Evolutionary conservation across 1,140 invertebrate species (phyloP), one percentile per base, ranked within the genome.

Genomic region (Hyphantria cunea): DNA sequence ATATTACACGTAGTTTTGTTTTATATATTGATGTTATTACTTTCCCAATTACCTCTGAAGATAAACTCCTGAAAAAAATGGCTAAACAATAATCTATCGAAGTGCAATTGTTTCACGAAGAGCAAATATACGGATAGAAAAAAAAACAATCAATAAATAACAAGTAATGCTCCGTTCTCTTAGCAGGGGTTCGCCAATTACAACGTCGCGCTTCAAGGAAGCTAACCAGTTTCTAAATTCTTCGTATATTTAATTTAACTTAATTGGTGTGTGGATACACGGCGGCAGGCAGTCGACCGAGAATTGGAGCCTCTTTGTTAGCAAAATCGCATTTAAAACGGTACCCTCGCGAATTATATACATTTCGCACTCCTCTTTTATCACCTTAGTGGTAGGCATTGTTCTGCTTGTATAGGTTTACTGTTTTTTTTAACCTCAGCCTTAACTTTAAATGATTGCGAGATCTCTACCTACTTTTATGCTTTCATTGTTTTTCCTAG

Each of bases 141-240:
- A 81, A 68, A 79, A 81, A 78, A 55, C 71, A 76, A 72, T 74
- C 77, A 80, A 84, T 85, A 88, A 86, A 83, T 87, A 80, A 78
- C 68, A 82, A 78, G 81, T 80, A 76, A 85, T 82, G 78, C 77
- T 85, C 74, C 78, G 79, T 86, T 77, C 78, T 84, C 75, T 72
- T 71, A 77, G 72, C 81, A 69, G 71, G 78, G 72, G 80, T 80
- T 82, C 82, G 85, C 86, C 86, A 90, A 90, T 90, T 90, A 90
- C 78, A 64, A 67, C 86, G 88, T 83, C 87, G 86, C 88, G 88
- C 84, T 90, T 85, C 82, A 86, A 88, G 86, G 80, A 89, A 89
- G 86, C 79, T 85, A 85, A 85, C 77, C 82, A 89, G 82, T 90
- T 90, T 89, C 88, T 90, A 90, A 89, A 89, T 90, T 90, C 86